These are phyloP conservation scores for Chaenocephalus aceratus DNA, from an alignment of 2,113 vertebrate genomes.

Conservation along the genomic window DNA sequence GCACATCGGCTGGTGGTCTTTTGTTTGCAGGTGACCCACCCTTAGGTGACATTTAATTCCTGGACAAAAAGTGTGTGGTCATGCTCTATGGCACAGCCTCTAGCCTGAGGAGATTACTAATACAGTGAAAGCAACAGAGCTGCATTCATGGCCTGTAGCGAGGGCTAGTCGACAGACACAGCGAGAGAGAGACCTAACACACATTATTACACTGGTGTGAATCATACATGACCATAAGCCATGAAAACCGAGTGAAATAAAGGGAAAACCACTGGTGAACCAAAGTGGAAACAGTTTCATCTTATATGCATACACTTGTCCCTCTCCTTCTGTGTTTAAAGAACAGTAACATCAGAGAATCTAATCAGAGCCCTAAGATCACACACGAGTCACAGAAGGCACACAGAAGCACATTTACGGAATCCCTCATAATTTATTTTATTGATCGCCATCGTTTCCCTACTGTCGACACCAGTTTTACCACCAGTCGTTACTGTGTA, in stretches of 20 bases:
- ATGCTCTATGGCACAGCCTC: constrained; percentile 73
- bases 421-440: constrained; percentile 44
- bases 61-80: constrained; percentile 72
- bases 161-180: constrained; percentile 37
- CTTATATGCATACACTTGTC: constrained; percentile 58
- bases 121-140: constrained; percentile 70
- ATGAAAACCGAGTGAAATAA: constrained; percentile 33
- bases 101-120: constrained; percentile 78
- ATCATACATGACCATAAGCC: constrained; percentile 42
- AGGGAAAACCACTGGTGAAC: constrained; percentile 22
- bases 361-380: constrained; percentile 10
- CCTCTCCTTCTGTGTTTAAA: background rate
- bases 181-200: constrained; percentile 39
- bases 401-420: constrained; percentile 25
- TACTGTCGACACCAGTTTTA: constrained; percentile 39
- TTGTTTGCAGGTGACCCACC: constrained; percentile 84
- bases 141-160: constrained; percentile 63
- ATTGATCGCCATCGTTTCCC: constrained; percentile 50
- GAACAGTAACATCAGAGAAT: constrained; percentile 8
- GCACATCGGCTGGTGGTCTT: constrained; percentile 79
- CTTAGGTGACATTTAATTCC: constrained; percentile 83
- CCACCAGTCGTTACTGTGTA: constrained; percentile 28
- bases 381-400: background rate
- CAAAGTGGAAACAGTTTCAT: constrained; percentile 55
- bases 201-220: constrained; percentile 48